These are phyloP conservation scores for Phaenicophaeus curvirostris DNA, from an alignment of 2,797 vertebrate species.

Conservation along the genomic window DNA sequence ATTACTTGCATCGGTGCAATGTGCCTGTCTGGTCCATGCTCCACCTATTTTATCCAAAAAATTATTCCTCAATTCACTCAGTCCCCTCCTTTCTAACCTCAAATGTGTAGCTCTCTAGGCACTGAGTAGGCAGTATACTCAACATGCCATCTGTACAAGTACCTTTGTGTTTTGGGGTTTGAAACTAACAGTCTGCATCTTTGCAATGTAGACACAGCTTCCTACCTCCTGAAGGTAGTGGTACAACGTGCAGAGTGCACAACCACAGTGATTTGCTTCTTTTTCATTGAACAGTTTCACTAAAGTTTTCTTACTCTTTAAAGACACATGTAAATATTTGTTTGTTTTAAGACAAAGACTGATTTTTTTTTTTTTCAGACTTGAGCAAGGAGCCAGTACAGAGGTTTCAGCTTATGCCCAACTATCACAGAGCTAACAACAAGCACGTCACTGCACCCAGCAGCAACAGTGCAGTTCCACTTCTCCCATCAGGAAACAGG, in stretches of 20 bases:
- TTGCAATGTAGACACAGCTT: fast-evolving
- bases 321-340: neutral
- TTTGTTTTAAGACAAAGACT: neutral
- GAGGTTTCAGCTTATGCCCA: neutral
- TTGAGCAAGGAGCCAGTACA: neutral
- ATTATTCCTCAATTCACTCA: neutral
- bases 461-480: neutral
- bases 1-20: neutral
- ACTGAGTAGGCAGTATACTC: neutral
- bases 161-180: neutral
- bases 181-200: neutral
- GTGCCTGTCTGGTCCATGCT: neutral
- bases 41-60: neutral
- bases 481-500: neutral
- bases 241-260: fast-evolving
- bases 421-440: no score
- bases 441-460: fast-evolving
- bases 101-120: neutral
- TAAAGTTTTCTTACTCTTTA: neutral
- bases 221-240: neutral
- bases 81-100: neutral
- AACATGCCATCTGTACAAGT: neutral
- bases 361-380: no score
- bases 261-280: neutral
- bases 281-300: neutral